Conservation (phyloP, 2,888 invertebrate species). For the Ichneumon xanthorius region DNA sequence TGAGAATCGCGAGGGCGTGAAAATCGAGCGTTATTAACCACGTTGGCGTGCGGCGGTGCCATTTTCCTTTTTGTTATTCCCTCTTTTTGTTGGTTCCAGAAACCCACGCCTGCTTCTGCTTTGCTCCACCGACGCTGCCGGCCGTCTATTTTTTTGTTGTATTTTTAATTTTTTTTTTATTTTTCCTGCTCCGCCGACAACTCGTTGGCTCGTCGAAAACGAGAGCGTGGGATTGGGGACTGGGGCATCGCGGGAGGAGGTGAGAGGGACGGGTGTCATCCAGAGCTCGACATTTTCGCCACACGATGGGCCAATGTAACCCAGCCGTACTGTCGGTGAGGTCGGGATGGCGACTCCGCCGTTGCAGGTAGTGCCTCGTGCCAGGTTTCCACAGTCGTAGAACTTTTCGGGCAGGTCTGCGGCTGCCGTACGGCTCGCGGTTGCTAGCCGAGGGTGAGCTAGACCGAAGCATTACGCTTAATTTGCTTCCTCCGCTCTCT, state of each 20-base stretch:
- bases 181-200: slow-evolving; percentile 16
- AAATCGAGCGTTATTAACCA: slow-evolving; percentile 60
- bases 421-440: slow-evolving; percentile 58
- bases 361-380: slow-evolving; percentile 54
- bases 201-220: slow-evolving; percentile 36
- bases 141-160: slow-evolving; percentile 28
- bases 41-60: slow-evolving; percentile 33
- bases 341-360: slow-evolving; percentile 19
- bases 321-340: slow-evolving; percentile 19
- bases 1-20: slow-evolving; percentile 36
- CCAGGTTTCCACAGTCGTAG: slow-evolving; percentile 56
- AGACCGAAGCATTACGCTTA: slow-evolving; percentile 72
- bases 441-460: slow-evolving; percentile 55
- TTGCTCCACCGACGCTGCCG: slow-evolving; percentile 17
- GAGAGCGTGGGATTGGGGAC: slow-evolving; percentile 35
- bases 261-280: slow-evolving; percentile 61
- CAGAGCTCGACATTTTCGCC: slow-evolving; percentile 61
- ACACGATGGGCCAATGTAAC: slow-evolving; percentile 54
- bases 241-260: slow-evolving; percentile 36
- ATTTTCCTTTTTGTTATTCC: slow-evolving; percentile 53
- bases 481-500: slow-evolving; percentile 72
- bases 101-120: slow-evolving; percentile 36
- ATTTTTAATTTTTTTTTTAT: slow-evolving; percentile 27
- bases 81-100: slow-evolving; percentile 51
- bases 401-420: slow-evolving; percentile 55